phyloP scores from a whole-genome alignment of 2,113 vertebrate species.

The Erythrolamprus reginae region DNA sequence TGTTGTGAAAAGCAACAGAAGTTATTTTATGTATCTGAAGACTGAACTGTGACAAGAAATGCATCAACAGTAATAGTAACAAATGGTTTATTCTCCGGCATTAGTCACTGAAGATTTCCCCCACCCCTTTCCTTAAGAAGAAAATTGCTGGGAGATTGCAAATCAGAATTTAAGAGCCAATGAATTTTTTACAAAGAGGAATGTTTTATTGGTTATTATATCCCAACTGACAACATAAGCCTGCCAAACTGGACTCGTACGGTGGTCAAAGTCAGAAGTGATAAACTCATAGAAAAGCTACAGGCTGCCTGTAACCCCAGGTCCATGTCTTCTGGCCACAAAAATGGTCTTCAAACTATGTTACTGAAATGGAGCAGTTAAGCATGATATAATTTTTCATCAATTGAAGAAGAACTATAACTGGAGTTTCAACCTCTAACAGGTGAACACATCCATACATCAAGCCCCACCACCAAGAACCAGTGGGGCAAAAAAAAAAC shows the following conservation, averaged over 20 bases:
- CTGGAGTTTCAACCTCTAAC: neutral
- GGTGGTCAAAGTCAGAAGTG: neutral
- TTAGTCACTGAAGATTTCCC: conserved; percentile 15
- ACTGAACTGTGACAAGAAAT: conserved; percentile 59
- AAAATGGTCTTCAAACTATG: neutral
- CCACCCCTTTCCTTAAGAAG: neutral
- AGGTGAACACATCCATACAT: neutral
- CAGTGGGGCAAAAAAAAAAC: no score
- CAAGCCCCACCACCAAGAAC: neutral
- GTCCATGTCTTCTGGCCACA: neutral
- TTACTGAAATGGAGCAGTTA: neutral
- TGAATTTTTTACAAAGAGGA: neutral
- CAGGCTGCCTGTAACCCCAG: neutral
- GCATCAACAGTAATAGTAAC: conserved; percentile 57
- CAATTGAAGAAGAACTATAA: neutral
- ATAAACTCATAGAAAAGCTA: neutral
- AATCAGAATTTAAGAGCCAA: conserved; percentile 23
- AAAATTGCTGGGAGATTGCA: conserved; percentile 13
- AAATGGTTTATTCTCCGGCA: conserved; percentile 44
- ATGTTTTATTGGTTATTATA: neutral
- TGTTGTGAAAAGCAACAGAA: conserved; percentile 58
- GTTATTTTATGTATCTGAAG: conserved; percentile 69
- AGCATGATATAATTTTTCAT: neutral
- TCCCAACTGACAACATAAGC: neutral
- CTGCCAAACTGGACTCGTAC: neutral